These are phyloP conservation scores for Eupleurogrammus muticus DNA, from an alignment of 2,797 vertebrate species.

Conservation along the genomic window DNA sequence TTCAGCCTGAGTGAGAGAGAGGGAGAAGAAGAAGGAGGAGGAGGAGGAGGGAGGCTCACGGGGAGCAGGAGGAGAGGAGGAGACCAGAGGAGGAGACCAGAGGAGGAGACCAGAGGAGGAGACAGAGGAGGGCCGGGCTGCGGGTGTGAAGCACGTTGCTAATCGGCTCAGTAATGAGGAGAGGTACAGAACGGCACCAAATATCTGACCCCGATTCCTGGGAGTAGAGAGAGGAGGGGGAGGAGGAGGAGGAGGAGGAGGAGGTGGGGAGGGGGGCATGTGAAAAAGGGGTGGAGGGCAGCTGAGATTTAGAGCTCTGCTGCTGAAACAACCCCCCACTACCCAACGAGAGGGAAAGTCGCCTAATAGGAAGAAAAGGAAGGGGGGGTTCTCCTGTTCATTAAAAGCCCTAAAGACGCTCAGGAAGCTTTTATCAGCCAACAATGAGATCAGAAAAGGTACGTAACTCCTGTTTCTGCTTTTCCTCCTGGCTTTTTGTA, in stretches of 20 bases:
- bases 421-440: constrained; percentile 65
- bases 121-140: constrained; percentile 32
- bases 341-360: constrained; percentile 78
- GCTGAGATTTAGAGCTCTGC: constrained; percentile 82
- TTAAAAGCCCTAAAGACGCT: constrained; percentile 67
- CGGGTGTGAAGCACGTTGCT: constrained; percentile 70
- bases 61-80: constrained; percentile 50
- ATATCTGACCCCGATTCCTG: constrained; percentile 81
- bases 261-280: constrained; percentile 55
- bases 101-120: neutral
- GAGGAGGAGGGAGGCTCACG: constrained; percentile 46
- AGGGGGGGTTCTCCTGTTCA: constrained; percentile 69
- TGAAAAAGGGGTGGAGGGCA: constrained; percentile 80
- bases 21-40: constrained; percentile 60
- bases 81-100: neutral
- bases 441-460: constrained; percentile 83
- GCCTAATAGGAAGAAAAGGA: constrained; percentile 74
- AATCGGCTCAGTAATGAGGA: constrained; percentile 83
- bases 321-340: constrained; percentile 84
- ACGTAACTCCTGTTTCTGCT: constrained; percentile 60
- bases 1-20: constrained; percentile 82
- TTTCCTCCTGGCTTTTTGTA: neutral
- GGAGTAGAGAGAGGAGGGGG: constrained; percentile 51
- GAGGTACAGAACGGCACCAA: constrained; percentile 79
- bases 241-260: constrained; percentile 36